phyloP scores from a whole-genome alignment of 2,888 invertebrate species.

The Drosophila longiperda region DNA sequence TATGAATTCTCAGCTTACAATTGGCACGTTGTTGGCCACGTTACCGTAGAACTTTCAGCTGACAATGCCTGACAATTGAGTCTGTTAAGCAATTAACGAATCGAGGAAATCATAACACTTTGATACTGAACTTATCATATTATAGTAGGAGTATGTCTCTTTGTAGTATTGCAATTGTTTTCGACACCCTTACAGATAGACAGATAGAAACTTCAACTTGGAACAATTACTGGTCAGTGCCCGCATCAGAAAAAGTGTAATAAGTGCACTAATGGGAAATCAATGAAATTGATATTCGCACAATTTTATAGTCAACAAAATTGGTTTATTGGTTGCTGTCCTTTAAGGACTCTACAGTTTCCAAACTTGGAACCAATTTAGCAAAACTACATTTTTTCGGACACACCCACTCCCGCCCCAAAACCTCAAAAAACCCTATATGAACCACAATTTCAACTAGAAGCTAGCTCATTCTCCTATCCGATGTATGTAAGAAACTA shows the following conservation, averaged over 20 bases:
- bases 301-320: not conserved
- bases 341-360: not conserved
- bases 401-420: accelerated
- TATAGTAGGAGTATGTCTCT: not conserved
- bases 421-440: not conserved
- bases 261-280: not conserved
- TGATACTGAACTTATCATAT: not conserved
- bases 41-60: conserved; percentile 12
- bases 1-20: conserved; percentile 12
- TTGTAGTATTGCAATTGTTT: not conserved
- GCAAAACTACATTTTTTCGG: not conserved
- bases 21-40: conserved; percentile 37
- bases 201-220: not conserved
- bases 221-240: not conserved
- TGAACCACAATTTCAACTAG: not conserved
- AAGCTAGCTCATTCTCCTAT: not conserved
- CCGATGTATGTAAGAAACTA: not conserved
- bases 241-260: not conserved
- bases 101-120: conserved; percentile 3
- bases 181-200: not conserved
- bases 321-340: not conserved
- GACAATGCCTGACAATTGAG: conserved; percentile 18
- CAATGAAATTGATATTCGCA: not conserved
- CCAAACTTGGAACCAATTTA: not conserved
- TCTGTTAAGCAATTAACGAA: conserved; percentile 14